Evolutionary conservation across 2,797 vertebrate genomes (phyloP), one percentile per base, ranked within the genome.

Genomic region (Acomys russatus): DNA sequence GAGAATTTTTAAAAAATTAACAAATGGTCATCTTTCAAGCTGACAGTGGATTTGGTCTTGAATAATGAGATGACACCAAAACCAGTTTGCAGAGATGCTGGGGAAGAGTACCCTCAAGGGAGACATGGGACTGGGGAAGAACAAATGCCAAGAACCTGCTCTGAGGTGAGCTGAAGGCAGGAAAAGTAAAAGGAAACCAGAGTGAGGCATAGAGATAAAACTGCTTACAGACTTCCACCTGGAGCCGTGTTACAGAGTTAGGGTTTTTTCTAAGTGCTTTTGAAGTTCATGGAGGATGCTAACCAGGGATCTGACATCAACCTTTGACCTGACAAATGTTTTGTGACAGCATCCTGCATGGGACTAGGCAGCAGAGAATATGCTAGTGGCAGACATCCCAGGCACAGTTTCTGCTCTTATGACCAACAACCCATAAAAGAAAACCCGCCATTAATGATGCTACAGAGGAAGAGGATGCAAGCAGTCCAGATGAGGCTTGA

Each of bases 151-250:
- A 51, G 73, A 86, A 6, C 51, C 11, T 77, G 4, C 4, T 49
- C 77, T 74, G 25, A 70, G 28, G 49, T 35, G 70, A 74, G 23
- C 38, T 25, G 35, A 77, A 80, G 71, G 17, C 38, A 84, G 59
- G 61, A 68, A 90, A 73, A 9, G 11, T 51, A 28, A 66, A n/a
- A 9, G 54, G 51, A 73, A 80, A 22, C 14, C 49, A 12, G 38
- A 49, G 12, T 44, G 9, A 59, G 85, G 3, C 64, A 6, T 56
- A 22, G 18, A 71, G 33, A 49, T 12, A 35, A 61, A 64, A 22
- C 18, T 20, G 8, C 3, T 0, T 1, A 17, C 1, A 15, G 49
- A 64, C 12, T 38, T 73, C 56, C 0, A 5, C 28, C 68, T 68
- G 10, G 30, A 59, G 74, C 70, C 83, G 17, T 0, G 12, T 7